Evolutionary conservation across 2,888 invertebrate genomes (phyloP).

Genomic region (Hipparchia sbordonii): DNA sequence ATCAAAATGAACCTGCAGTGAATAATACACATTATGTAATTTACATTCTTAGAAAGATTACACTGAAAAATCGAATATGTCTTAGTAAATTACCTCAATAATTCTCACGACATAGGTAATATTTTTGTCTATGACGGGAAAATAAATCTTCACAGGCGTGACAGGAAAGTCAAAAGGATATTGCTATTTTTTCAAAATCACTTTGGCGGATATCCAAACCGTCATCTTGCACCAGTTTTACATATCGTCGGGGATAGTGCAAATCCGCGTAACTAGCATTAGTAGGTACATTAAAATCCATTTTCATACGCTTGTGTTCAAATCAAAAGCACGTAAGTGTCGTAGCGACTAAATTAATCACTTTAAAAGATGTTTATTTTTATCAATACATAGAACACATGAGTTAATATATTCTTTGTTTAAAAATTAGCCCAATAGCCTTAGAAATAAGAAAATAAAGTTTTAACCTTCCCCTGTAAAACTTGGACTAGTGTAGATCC

Average conservation of each 20-base stretch:
- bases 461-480: no score
- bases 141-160: constrained; percentile 31
- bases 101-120: not conserved
- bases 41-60: not conserved
- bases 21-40: not conserved
- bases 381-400: no score
- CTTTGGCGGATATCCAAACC: constrained; percentile 33
- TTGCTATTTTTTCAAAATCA: constrained; percentile 29
- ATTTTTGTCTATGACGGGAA: constrained; percentile 23
- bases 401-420: no score
- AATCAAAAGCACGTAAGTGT: no score
- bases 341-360: no score
- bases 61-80: not conserved
- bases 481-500: no score
- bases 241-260: not conserved
- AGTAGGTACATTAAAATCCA: no score
- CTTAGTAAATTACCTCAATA: not conserved
- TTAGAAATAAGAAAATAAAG: no score
- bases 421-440: no score
- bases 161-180: constrained; percentile 39
- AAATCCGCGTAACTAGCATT: no score
- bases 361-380: no score
- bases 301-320: no score
- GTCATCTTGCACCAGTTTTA: constrained; percentile 16
- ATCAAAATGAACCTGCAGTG: not conserved